Conservation (phyloP, 2,797 vertebrate species). For the Enteromius treurensis region DNA sequence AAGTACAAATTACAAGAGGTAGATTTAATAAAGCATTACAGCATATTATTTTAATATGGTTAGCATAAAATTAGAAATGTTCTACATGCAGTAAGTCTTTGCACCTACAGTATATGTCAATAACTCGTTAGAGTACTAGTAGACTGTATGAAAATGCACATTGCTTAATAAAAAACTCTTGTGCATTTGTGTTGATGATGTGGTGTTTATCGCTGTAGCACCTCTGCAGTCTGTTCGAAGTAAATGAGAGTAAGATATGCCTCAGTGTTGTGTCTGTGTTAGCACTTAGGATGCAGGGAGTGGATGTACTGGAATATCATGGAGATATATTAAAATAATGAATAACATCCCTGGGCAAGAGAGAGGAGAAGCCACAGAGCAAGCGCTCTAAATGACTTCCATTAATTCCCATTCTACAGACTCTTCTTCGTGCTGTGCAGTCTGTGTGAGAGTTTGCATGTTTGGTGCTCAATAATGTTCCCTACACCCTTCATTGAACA, state of each 20-base stretch:
- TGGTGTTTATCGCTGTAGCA: slow-evolving; percentile 18
- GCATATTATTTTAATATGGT: neutral
- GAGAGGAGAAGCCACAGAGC: slow-evolving; percentile 19
- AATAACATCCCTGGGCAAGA: slow-evolving; percentile 51
- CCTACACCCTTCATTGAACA: slow-evolving; percentile 31
- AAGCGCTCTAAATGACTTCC: slow-evolving; percentile 38
- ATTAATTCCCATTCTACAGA: slow-evolving; percentile 46
- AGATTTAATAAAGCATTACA: neutral
- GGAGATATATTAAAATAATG: slow-evolving; percentile 46
- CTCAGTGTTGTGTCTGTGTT: slow-evolving; percentile 29
- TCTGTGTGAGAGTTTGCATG: slow-evolving; percentile 18
- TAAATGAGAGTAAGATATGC: slow-evolving; percentile 51
- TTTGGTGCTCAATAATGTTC: slow-evolving; percentile 26
- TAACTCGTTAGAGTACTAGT: too few species aligned
- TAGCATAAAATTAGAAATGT: neutral
- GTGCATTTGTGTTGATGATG: neutral
- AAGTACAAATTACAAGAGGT: neutral
- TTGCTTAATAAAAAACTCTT: neutral
- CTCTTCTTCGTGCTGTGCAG: slow-evolving; percentile 12
- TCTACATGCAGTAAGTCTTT: neutral
- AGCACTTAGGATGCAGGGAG: slow-evolving; percentile 22
- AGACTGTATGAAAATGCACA: neutral
- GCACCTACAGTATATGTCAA: too few species aligned
- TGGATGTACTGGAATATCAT: slow-evolving; percentile 39
- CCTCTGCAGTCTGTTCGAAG: slow-evolving; percentile 29